Evolutionary conservation across 1,140 invertebrate genomes (phyloP).

Genomic region (Pemphigus obesinymphae): DNA sequence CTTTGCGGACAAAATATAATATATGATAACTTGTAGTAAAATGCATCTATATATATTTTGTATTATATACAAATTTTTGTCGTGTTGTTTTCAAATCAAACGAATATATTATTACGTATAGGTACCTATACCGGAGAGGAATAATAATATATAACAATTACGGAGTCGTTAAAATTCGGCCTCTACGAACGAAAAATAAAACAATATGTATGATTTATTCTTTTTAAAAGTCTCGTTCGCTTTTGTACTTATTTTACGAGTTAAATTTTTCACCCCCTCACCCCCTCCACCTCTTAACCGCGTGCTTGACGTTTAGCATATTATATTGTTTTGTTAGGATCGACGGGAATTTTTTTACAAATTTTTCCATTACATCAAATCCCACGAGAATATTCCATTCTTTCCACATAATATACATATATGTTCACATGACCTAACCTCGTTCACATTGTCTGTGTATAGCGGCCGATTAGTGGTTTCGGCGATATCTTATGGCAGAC

Average conservation of each 20-base stretch:
- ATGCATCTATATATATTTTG: no score
- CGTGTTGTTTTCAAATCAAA: conserved; percentile 12
- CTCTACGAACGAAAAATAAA: neutral
- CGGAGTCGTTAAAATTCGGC: neutral
- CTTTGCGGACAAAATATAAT: no score
- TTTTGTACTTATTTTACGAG: neutral
- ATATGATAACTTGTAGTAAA: no score
- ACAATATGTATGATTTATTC: neutral
- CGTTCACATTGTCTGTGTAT: neutral
- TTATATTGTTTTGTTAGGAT: neutral
- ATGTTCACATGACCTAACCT: conserved; percentile 1
- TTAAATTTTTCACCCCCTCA: neutral
- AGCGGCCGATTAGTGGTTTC: neutral
- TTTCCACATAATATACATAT: no score
- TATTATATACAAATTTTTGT: no score
- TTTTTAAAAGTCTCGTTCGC: neutral
- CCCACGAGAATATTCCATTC: neutral
- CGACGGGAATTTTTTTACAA: neutral
- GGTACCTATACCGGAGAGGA: no score
- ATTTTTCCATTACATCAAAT: neutral
- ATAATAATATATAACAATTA: neutral
- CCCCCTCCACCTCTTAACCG: no score
- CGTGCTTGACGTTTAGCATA: no score
- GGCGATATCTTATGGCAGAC: no score
- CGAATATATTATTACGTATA: neutral